phyloP scores from a whole-genome alignment of 23 tunicate genomes.

The Oikopleura albicans region DNA sequence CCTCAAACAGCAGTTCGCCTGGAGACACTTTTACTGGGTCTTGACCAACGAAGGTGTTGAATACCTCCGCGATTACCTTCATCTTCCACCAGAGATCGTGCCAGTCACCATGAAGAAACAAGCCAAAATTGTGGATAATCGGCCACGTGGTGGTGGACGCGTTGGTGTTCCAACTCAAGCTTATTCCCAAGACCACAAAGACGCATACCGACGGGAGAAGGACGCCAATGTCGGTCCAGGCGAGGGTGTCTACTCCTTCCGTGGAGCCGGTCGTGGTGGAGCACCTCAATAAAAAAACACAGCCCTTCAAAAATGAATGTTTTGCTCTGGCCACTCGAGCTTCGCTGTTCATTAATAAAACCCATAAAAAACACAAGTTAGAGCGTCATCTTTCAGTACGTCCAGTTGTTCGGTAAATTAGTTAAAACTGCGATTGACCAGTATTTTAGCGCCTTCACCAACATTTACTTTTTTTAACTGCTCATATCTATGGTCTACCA shows the following conservation, averaged over 20 bases:
- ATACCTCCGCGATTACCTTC: conserved; percentile 63
- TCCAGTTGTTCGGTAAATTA: no score
- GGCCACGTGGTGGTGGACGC: conserved; percentile 28
- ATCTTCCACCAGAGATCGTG: conserved; percentile 87
- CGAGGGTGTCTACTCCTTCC: conserved; percentile 7
- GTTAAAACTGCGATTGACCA: no score
- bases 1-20: conserved; percentile 47
- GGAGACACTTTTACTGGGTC: conserved; percentile 63
- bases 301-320: no score
- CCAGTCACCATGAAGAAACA: conserved; percentile 82
- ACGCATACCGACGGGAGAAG: conserved; percentile 80
- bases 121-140: conserved; percentile 28
- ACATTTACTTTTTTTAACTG: no score
- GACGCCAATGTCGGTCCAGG: conserved; percentile 96
- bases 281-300: no score
- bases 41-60: conserved; percentile 95
- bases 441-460: no score
- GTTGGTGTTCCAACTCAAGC: conserved; percentile 64
- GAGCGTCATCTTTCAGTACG: no score
- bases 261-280: not conserved
- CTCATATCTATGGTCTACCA: no score
- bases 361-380: no score
- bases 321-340: no score
- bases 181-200: conserved; percentile 46
- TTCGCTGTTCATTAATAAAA: no score